Evolutionary conservation across 1,140 invertebrate genomes (phyloP), one percentile per base, ranked within the genome.

Genomic region (Calosoma granatense): DNA sequence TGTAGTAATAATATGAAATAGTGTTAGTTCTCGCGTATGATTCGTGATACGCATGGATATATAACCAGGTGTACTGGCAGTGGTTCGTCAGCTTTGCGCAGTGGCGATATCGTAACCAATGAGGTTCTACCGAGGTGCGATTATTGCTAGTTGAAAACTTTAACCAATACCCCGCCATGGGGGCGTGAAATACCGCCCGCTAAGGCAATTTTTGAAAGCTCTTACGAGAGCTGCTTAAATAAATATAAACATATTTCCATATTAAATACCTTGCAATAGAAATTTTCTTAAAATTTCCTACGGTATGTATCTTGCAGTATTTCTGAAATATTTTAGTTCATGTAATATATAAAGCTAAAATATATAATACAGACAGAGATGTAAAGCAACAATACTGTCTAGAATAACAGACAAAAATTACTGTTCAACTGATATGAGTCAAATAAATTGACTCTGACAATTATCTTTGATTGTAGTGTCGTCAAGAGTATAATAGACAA

Each of bases 121-220:
- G 86, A 90, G 81, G 84, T 83, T 79, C 72, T 82, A 83, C 84
- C 79, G 85, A 87, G 84, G 83, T 87, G 85, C 84, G 84, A 87
- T 87, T 87, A 87, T 88, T 87, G 84, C 85, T 87, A 87, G 84
- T 88, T 88, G 85, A 87, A 87, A 88, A 87, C 85, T 87, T 83
- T 85, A 85, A 87, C 89, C 89, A 92, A 93, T 92, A 90, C 87
- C 88, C 88, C 88, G 88, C 87, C 87, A 79, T 80, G 86, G 81
- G 85, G 84, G 84, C 85, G 87, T 90, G 88, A 88, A 90, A 90
- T 84, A 90, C 81, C 86, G 85, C 84, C 82, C 85, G 79, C 85
- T 86, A 85, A 77, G 86, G 86, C 87, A 90, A 90, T 90, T 89
- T 90, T 87, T 86, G 83, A 66, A 80, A 76, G 79, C 77, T 79